Conservation (phyloP, 2,888 invertebrate species). For the Sarcophaga caerulescens region DNA sequence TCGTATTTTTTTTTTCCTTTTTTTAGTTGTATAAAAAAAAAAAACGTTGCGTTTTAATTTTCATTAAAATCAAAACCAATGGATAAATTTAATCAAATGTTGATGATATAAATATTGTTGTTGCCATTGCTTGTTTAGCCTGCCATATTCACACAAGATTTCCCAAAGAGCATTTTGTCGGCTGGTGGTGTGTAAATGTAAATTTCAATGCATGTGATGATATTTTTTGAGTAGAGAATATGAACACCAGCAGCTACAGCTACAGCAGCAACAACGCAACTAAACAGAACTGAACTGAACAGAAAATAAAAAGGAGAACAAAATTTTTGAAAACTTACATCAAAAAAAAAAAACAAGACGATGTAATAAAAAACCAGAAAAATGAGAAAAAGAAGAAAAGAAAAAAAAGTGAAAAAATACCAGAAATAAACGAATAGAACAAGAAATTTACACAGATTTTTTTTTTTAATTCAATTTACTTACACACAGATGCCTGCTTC, state of each 20-base stretch:
- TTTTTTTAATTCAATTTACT: slow-evolving; percentile 64
- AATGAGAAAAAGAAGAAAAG: background rate
- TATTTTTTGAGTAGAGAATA: slow-evolving; percentile 52
- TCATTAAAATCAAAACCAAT: slow-evolving; percentile 51
- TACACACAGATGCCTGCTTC: slow-evolving; percentile 54
- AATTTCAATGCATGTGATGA: slow-evolving; percentile 48
- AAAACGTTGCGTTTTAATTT: slow-evolving; percentile 6
- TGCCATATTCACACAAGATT: slow-evolving; percentile 14
- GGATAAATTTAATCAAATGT: slow-evolving; percentile 55
- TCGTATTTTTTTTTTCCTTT: background rate
- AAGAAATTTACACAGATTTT: slow-evolving; percentile 70
- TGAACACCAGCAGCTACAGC: slow-evolving; percentile 16
- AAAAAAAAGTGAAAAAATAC: background rate
- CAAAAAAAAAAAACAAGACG: slow-evolving; percentile 24
- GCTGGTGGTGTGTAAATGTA: background rate
- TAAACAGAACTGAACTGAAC: slow-evolving; percentile 30
- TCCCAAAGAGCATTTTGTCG: background rate
- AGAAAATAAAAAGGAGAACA: slow-evolving; percentile 12
- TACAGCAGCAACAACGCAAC: background rate
- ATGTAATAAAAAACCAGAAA: slow-evolving; percentile 46
- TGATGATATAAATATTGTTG: slow-evolving; percentile 43
- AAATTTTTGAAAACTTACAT: background rate
- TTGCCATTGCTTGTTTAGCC: background rate
- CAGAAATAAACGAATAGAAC: slow-evolving; percentile 44
- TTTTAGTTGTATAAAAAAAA: background rate